Percentiles rank a stretch among this genome's conserved stretches.
These are phyloP conservation scores for Ctenoplectra terminalis DNA, from an alignment of 1,140 invertebrate species.

Conservation along the genomic window DNA sequence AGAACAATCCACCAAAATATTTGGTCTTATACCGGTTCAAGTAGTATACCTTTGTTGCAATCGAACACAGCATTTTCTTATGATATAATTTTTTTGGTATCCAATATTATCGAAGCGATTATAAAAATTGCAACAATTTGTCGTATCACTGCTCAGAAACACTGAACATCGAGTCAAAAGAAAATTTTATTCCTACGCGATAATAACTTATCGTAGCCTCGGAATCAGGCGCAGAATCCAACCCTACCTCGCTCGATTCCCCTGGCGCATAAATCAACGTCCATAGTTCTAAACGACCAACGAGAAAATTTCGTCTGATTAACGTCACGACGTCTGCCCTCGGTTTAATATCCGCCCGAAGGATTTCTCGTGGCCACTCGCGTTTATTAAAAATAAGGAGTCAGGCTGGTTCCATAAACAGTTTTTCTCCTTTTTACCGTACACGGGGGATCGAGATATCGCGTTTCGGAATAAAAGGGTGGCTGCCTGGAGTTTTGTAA, in stretches of 20 bases:
- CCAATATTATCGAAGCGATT: too few species aligned
- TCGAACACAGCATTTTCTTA: too few species aligned
- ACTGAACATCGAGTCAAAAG: neutral
- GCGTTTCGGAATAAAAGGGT: neutral
- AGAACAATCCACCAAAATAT: too few species aligned
- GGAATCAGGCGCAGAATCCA: neutral
- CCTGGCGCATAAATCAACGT: constrained; percentile 11
- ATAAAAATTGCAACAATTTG: too few species aligned
- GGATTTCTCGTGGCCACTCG: neutral
- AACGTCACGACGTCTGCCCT: constrained; percentile 12
- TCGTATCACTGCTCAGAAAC: too few species aligned
- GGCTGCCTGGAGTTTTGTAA: constrained; percentile 37
- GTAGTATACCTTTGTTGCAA: too few species aligned
- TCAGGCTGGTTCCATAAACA: constrained; percentile 3
- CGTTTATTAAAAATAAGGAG: constrained; percentile 52
- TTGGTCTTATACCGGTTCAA: too few species aligned
- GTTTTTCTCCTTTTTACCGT: constrained; percentile 15
- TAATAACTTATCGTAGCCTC: constrained; percentile 1
- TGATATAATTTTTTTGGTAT: too few species aligned
- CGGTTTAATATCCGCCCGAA: constrained; percentile 38
- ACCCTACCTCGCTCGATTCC: too few species aligned
- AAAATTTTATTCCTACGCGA: neutral
- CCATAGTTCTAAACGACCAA: neutral
- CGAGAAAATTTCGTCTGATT: constrained; percentile 31
- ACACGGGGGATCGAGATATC: constrained; percentile 41